A percentile compares a stretch with the other conserved stretches of the same genome.
Evolutionary conservation across 2,888 invertebrate species (phyloP).

Genomic region (Ennomos fuscantarius): DNA sequence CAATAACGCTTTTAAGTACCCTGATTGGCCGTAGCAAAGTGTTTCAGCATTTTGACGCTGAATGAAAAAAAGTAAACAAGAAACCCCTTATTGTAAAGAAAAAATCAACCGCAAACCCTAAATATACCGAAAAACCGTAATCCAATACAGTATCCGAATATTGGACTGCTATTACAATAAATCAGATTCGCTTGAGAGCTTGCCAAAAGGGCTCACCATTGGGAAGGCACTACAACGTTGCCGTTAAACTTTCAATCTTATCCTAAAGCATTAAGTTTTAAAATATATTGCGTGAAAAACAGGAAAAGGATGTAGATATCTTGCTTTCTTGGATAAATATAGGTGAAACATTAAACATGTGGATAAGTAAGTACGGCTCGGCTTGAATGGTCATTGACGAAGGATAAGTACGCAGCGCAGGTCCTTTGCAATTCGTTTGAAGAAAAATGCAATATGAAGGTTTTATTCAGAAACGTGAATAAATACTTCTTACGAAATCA

Average conservation of each 20-base stretch:
- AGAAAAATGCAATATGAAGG: no score
- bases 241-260: slow-evolving; percentile 13
- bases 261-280: not conserved
- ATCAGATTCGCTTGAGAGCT: slow-evolving; percentile 24
- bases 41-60: no score
- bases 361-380: slow-evolving; percentile 5
- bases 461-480: no score
- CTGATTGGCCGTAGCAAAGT: no score
- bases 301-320: slow-evolving; percentile 18
- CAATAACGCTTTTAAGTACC: no score
- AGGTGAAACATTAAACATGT: slow-evolving; percentile 27
- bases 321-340: slow-evolving; percentile 22
- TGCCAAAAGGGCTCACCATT: slow-evolving; percentile 25
- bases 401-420: slow-evolving; percentile 3
- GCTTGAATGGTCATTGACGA: slow-evolving; percentile 24
- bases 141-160: slow-evolving; percentile 26
- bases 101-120: slow-evolving; percentile 6
- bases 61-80: slow-evolving; percentile 1
- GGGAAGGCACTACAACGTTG: not conserved
- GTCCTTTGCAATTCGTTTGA: slow-evolving; percentile 7
- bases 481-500: no score
- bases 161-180: slow-evolving; percentile 27
- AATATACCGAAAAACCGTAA: slow-evolving; percentile 11
- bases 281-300: slow-evolving; percentile 2
- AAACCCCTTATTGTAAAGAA: not conserved